phyloP scores from a whole-genome alignment of 2,888 invertebrate genomes.

The Protodeltote pygarga region DNA sequence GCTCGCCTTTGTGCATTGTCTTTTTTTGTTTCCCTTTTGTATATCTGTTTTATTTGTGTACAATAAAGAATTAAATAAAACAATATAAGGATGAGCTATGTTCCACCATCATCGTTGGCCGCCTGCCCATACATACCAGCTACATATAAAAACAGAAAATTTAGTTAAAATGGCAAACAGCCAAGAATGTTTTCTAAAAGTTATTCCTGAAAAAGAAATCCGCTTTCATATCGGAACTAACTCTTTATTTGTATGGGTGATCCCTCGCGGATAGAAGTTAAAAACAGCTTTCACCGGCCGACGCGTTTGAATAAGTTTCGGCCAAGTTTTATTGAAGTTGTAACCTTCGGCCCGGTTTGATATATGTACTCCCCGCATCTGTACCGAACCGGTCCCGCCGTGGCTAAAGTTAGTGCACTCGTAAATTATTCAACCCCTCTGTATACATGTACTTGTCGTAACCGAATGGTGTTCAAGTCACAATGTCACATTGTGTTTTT shows the following conservation, averaged over 20 bases:
- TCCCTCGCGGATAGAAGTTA: slow-evolving; percentile 81
- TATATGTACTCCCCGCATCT: slow-evolving; percentile 76
- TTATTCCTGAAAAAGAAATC: slow-evolving; percentile 69
- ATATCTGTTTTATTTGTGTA: no score
- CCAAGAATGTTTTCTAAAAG: slow-evolving; percentile 62
- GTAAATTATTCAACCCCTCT: slow-evolving; percentile 83
- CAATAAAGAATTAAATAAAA: no score
- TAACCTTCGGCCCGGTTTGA: slow-evolving; percentile 76
- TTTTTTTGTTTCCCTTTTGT: no score
- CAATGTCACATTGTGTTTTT: slow-evolving; percentile 62
- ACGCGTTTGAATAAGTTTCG: slow-evolving; percentile 73
- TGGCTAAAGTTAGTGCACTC: slow-evolving; percentile 78
- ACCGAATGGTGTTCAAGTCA: slow-evolving; percentile 65
- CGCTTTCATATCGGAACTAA: slow-evolving; percentile 71
- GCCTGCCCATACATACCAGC: slow-evolving; percentile 50
- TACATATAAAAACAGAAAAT: slow-evolving; percentile 51
- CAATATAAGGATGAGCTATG: slow-evolving; percentile 16
- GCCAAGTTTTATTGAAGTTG: slow-evolving; percentile 76
- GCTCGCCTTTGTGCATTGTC: no score
- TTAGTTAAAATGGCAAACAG: slow-evolving; percentile 58
- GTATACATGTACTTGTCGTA: slow-evolving; percentile 71
- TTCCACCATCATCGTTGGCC: slow-evolving; percentile 52
- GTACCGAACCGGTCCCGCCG: slow-evolving; percentile 68
- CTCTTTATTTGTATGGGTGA: slow-evolving; percentile 81
- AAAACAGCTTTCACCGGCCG: slow-evolving; percentile 79